phyloP scores from a whole-genome alignment of 2,888 invertebrate genomes.

The Chelonus formosanus region DNA sequence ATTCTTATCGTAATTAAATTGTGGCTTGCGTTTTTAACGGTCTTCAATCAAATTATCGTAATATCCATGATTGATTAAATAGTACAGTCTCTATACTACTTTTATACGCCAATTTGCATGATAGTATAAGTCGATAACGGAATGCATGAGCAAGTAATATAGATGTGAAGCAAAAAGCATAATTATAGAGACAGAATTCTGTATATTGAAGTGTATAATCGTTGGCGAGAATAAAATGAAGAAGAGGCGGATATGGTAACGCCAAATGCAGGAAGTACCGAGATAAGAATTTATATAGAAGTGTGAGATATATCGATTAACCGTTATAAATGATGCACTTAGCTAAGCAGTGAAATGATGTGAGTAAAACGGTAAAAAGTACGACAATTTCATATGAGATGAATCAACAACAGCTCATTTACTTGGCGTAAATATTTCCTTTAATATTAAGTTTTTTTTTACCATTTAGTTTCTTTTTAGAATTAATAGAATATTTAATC shows the following conservation, averaged over 20 bases:
- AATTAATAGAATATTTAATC: too few relatives aligned
- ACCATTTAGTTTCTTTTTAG: too few relatives aligned
- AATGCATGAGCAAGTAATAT: neutral
- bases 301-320: conserved; percentile 29
- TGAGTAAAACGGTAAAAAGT: too few relatives aligned
- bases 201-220: conserved; percentile 17
- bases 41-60: neutral
- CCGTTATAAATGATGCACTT: conserved; percentile 23
- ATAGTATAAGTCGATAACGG: conserved; percentile 20
- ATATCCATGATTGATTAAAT: neutral
- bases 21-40: too few relatives aligned
- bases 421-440: too few relatives aligned
- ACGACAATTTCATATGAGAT: too few relatives aligned
- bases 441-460: too few relatives aligned
- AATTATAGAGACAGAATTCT: neutral
- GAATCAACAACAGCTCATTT: too few relatives aligned
- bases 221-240: conserved; percentile 17
- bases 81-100: neutral
- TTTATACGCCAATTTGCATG: conserved; percentile 28
- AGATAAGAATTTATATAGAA: conserved; percentile 30
- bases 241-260: conserved; percentile 28
- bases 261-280: conserved; percentile 33
- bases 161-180: conserved; percentile 8
- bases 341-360: too few relatives aligned
- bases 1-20: too few relatives aligned